Evolutionary conservation across 2,888 invertebrate species (phyloP).

Genomic region (Rhogogaster chlorosoma): DNA sequence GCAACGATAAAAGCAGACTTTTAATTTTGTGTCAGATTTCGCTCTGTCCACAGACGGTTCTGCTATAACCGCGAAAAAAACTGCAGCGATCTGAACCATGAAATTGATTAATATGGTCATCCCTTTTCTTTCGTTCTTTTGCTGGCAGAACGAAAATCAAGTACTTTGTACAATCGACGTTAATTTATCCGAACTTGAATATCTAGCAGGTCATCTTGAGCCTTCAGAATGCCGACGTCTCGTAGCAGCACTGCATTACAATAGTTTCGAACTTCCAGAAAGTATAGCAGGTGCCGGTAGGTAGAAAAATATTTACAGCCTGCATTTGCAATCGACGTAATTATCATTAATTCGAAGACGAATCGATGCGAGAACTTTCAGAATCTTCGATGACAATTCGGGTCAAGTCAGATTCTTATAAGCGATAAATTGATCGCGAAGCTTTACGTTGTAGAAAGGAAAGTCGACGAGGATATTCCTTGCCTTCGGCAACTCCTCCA

Average conservation of each 20-base stretch:
- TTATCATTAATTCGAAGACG: background rate
- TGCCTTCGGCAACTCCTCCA: slow-evolving; percentile 81
- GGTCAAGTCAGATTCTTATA: background rate
- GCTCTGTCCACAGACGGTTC: background rate
- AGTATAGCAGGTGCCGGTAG: slow-evolving; percentile 77
- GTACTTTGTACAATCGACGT: slow-evolving; percentile 68
- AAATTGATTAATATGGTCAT: background rate
- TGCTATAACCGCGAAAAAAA: background rate
- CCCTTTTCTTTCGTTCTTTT: background rate
- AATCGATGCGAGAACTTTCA: background rate
- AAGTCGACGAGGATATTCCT: slow-evolving; percentile 78
- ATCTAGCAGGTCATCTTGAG: slow-evolving; percentile 81
- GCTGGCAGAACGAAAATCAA: background rate
- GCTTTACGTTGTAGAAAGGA: slow-evolving; percentile 69
- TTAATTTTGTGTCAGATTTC: background rate
- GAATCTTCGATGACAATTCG: background rate
- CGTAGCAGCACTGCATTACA: slow-evolving; percentile 81
- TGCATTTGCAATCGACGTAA: background rate
- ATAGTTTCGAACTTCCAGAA: slow-evolving; percentile 77
- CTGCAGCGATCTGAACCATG: background rate
- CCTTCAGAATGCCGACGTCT: slow-evolving; percentile 81
- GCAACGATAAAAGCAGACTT: background rate
- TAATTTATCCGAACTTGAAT: slow-evolving; percentile 76
- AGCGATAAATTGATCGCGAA: background rate
- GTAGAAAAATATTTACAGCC: background rate